A percentile compares a stretch with the other conserved stretches of the same genome.
Evolutionary conservation across 2,113 vertebrate genomes (phyloP).

Genomic region (Phaetusa simplex): DNA sequence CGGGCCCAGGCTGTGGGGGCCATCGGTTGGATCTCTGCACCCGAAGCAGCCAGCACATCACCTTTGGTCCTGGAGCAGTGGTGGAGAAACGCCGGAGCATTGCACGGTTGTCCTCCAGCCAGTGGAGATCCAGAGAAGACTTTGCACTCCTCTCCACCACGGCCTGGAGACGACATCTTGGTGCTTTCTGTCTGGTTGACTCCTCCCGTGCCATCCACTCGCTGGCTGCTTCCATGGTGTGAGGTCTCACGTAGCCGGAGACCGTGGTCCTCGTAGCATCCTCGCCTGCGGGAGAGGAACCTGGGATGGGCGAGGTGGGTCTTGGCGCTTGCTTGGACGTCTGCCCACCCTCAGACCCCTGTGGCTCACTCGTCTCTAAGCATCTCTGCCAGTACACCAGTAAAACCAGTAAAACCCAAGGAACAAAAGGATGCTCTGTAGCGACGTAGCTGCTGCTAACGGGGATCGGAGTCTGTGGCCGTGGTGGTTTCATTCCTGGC

Average conservation of each 20-base stretch:
- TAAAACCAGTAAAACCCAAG: not conserved
- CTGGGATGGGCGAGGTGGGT: not conserved
- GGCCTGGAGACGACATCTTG: not conserved
- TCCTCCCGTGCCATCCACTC: accelerated
- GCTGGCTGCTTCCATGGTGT: not conserved
- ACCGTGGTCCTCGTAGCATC: accelerated
- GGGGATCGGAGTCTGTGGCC: accelerated
- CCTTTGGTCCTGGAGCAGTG: accelerated
- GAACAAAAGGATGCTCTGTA: not conserved
- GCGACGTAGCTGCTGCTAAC: accelerated
- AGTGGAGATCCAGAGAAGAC: not conserved
- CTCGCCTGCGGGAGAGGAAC: not conserved
- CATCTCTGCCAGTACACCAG: accelerated
- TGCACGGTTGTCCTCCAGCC: accelerated
- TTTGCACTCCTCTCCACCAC: not conserved
- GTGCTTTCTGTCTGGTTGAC: not conserved
- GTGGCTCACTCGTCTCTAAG: not conserved
- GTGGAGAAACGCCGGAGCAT: not conserved
- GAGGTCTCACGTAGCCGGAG: not conserved
- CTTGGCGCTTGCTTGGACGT: accelerated
- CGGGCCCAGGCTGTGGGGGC: accelerated
- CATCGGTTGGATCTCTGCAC: not conserved
- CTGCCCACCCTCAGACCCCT: accelerated
- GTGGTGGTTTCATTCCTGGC: accelerated
- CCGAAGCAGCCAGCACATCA: accelerated